phyloP scores from a whole-genome alignment of 2,888 invertebrate species.

The Drosophila picticornis region DNA sequence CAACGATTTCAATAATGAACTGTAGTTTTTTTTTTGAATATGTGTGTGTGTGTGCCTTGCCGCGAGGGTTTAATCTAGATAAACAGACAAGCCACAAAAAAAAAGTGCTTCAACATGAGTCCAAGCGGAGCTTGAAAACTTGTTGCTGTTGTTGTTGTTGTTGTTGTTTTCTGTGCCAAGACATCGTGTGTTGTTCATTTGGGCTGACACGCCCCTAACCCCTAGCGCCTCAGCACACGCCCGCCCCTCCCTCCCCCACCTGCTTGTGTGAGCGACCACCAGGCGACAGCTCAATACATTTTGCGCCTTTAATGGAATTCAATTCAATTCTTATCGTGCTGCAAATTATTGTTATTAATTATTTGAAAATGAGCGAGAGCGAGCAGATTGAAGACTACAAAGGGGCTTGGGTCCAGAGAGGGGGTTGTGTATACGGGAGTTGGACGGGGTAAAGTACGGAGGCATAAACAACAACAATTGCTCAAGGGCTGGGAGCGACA shows the following conservation, averaged over 20 bases:
- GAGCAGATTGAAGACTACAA: not conserved
- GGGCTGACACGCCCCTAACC: constrained; percentile 52
- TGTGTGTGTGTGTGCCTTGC: constrained; percentile 47
- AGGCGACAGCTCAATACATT: constrained; percentile 71
- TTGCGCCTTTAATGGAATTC: constrained; percentile 81
- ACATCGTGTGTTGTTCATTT: constrained; percentile 65
- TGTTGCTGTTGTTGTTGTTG: constrained; percentile 34
- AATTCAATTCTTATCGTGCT: constrained; percentile 82
- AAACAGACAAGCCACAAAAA: constrained; percentile 60
- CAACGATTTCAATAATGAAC: constrained; percentile 81
- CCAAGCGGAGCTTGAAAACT: constrained; percentile 56
- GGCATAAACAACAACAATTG: constrained; percentile 43
- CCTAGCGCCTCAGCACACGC: constrained; percentile 29
- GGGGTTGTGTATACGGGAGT: not conserved
- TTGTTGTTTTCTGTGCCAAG: constrained; percentile 33
- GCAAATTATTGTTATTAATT: constrained; percentile 83
- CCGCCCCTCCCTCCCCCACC: not conserved
- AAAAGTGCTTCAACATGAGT: constrained; percentile 65
- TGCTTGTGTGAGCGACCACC: constrained; percentile 35
- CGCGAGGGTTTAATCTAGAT: constrained; percentile 80
- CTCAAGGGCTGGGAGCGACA: constrained; percentile 80
- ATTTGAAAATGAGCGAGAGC: constrained; percentile 59
- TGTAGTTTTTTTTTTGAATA: constrained; percentile 53
- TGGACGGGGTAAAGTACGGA: not conserved
- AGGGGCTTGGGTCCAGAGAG: not conserved